Evolutionary conservation across 1,140 invertebrate genomes (phyloP), one percentile per base, ranked within the genome.

Genomic region (Cyclargus thomasi): DNA sequence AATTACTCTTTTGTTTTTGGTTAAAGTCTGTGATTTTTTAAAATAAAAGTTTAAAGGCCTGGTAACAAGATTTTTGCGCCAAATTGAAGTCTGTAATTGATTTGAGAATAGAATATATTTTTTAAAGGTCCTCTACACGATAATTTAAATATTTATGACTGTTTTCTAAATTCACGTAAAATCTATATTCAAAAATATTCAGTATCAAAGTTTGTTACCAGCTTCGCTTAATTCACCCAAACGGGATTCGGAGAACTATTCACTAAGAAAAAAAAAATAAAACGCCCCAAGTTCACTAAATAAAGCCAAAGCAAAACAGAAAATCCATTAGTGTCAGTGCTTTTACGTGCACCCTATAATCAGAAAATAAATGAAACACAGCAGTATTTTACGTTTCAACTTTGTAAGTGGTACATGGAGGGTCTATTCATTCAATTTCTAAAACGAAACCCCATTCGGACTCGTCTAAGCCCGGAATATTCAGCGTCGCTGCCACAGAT

Each of bases 391-490:
- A 35, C 18, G 62, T 67, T 67, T 67, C 59, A 67, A 63, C 67
- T 67, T 64, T 67, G 57, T 63, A 67, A 62, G 22, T 63, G 67
- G 55, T 53, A 35, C 55, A 67, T 23, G 63, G 36, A 70, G 63
- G 35, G 29, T 59, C 69, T 66, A 63, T 71, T 63, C 64, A 67
- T 68, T 70, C 59, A 47, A 67, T 63, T 66, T 68, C 65, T 70
- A 70, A 67, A 70, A 70, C 70, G 72, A 72, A 75, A 71, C 64
- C 67, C 57, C 75, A 75, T 76, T 74, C 70, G 71, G 80, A 77
- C 79, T 77, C 76, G 74, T 77, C 75, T 83, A 80, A 85, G 76
- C 82, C 73, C 67, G 21, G 67, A 73, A 75, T 77, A 82, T 84
- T 80, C 77, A 78, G 75, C 68, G 73, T 64, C 63, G 67, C 65